Base-by-base conservation (phyloP, 2,113 vertebrate species). In the Lipophrys pholis region DNA sequence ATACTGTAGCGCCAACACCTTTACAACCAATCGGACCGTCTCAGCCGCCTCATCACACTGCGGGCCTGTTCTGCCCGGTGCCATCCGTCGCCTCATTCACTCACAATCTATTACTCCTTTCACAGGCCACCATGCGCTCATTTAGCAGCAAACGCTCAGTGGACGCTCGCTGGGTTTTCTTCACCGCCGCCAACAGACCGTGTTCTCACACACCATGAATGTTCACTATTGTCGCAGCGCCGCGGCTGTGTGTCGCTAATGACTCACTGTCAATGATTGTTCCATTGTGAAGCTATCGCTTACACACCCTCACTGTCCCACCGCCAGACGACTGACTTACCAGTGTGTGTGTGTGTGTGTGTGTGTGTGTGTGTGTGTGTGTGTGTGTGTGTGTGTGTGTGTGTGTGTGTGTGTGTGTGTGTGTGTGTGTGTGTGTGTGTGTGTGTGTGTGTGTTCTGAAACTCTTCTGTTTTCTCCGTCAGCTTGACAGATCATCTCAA, bases 241-340 rank as follows among this genome's bases (percentile, higher is more conserved):
- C 42, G 5, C 7, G 11, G 40, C 76, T 77, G 52, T 55, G 51
- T 80, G 41, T 42, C 40, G 64, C 52, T 8, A 77, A 52, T 71
- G 79, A 84, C 63, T 78, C 76, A 75, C 78, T 82, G 77, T 80
- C 67, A 68, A 67, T 76, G 64, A 70, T 43, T 79, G 80, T 70
- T 68, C 53, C 50, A 60, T 76, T 84, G 81, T 78, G 35, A 50
- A 57, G 41, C 62, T 35, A 30, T 63, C 38, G 0, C 0, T 57
- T 48, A 87, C 76, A 82, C 62, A 45, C 11, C 36, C 39, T 41
- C 58, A 65, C 5, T 73, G 56, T 82, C 36, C 35, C 40, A 21
- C 67, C 67, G 40, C 61, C 50, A 48, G n/a, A n/a, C n/a, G n/a
- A n/a, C n/a, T n/a, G n/a, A n/a, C n/a, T n/a, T n/a, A n/a, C n/a